These are phyloP conservation scores for Ericerus pela DNA, from an alignment of 1,140 invertebrate species.

Conservation along the genomic window DNA sequence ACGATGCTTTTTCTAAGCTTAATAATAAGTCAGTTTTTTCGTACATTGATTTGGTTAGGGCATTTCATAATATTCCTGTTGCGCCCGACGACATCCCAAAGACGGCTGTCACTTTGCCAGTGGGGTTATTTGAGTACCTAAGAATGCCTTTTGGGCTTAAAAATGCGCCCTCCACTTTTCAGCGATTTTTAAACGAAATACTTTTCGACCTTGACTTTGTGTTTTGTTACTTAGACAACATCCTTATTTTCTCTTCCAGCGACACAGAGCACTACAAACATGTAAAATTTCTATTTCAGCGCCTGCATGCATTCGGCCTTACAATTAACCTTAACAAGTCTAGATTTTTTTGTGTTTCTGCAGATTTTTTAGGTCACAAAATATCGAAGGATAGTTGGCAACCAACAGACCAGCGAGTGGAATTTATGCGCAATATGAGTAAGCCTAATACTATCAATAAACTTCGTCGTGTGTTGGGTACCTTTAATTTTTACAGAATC, in stretches of 20 bases:
- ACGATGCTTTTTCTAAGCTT: slow-evolving; percentile 27
- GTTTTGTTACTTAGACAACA: slow-evolving; percentile 29
- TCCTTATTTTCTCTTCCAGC: slow-evolving; percentile 26
- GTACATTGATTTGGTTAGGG: slow-evolving; percentile 33
- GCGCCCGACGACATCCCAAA: slow-evolving; percentile 27
- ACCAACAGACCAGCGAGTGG: too few relatives aligned
- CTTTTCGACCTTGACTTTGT: slow-evolving; percentile 26
- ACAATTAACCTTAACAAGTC: too few relatives aligned
- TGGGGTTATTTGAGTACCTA: slow-evolving; percentile 29
- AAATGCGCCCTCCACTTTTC: slow-evolving; percentile 33
- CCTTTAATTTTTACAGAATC: too few relatives aligned
- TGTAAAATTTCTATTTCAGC: too few relatives aligned
- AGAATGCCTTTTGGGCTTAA: slow-evolving; percentile 30
- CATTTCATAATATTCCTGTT: slow-evolving; percentile 34
- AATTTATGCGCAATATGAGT: too few relatives aligned
- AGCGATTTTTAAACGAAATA: slow-evolving; percentile 34
- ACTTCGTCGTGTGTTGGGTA: too few relatives aligned
- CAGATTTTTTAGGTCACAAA: too few relatives aligned
- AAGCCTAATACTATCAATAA: too few relatives aligned
- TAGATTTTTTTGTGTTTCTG: too few relatives aligned
- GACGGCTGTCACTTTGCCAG: slow-evolving; percentile 29
- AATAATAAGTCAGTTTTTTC: slow-evolving; percentile 31
- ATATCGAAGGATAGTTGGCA: too few relatives aligned
- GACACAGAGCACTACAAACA: slow-evolving; percentile 21
- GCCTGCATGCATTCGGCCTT: too few relatives aligned